Base-by-base conservation (phyloP, 2,888 invertebrate species). In the Amblyteles armatorius region DNA sequence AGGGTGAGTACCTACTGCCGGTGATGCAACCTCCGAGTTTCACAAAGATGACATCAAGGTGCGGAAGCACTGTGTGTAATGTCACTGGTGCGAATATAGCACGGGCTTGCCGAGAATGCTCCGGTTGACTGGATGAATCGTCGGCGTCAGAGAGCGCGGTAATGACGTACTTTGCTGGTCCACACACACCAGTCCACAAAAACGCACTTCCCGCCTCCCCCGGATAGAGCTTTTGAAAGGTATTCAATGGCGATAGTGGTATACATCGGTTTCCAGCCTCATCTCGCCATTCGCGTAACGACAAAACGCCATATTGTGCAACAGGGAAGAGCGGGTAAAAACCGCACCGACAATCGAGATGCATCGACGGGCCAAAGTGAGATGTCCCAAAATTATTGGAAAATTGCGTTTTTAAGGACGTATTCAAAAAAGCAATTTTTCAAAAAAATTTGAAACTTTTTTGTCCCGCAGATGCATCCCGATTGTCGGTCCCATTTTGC, bases 101-200 rank as follows among this genome's bases (percentile, higher is more conserved):
- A 68, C 52, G 33, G 50, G 71, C 52, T 7, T 13, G 33, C 33
- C n/a, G 13, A 11, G 29, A 4, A 33, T 57, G 11, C 52, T 19
- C 36, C 52, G 33, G 11, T 57, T 11, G 26, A 57, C 26, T 26
- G 57, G 22, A 57, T 55, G 57, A 44, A 80, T 73, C 57, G 36
- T 68, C 57, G 68, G 72, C 67, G 67, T 78, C 78, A 78, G 69
- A 72, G 13, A 67, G 52, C 33, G 69, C 68, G 40, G 40, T 63
- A 73, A 60, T 19, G 36, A 68, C 68, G 67, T 67, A 78, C 55
- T 79, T 63, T 36, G 26, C 55, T 79, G 68, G 60, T 79, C 16
- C 52, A 68, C 57, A 57, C 73, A 79, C 60, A 73, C 36, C 26
- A 69, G 67, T 48, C 48, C 40, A 33, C 36, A 22, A 33, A 19